Evolutionary conservation across 1,140 invertebrate genomes (phyloP).

Genomic region (Drosophila insularis): DNA sequence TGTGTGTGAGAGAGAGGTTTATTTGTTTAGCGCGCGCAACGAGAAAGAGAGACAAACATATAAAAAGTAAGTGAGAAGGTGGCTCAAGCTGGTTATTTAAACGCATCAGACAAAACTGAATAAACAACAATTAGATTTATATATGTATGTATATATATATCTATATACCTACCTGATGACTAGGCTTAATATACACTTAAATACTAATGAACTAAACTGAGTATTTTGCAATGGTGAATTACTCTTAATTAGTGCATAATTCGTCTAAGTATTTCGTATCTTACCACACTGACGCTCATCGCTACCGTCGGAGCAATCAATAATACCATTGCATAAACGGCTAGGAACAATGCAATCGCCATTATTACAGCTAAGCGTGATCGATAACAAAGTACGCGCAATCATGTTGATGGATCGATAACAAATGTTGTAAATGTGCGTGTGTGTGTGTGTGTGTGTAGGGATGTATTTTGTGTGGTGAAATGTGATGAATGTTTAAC

Average conservation of each 20-base stretch:
- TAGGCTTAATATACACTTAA: no score
- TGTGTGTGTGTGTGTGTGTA: conserved; percentile 23
- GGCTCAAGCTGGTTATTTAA: conserved; percentile 18
- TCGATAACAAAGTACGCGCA: conserved; percentile 12
- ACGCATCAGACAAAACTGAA: background rate
- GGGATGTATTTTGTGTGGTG: conserved; percentile 32
- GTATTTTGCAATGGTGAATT: no score
- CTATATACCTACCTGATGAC: no score
- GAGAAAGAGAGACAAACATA: conserved; percentile 47
- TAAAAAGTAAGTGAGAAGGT: background rate
- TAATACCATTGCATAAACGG: conserved; percentile 86
- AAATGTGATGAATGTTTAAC: conserved; percentile 24
- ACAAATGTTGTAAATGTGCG: conserved; percentile 14
- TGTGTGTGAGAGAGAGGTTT: conserved; percentile 11
- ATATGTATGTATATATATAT: no score
- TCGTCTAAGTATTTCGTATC: conserved; percentile 9
- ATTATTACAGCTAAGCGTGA: conserved; percentile 67
- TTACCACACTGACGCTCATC: conserved; percentile 88
- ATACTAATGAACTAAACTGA: no score
- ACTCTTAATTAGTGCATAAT: no score
- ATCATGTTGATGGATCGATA: conserved; percentile 32
- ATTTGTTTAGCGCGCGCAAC: conserved; percentile 22
- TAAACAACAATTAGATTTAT: background rate
- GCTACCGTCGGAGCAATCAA: conserved; percentile 88
- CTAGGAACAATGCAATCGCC: conserved; percentile 83